A percentile compares a stretch with the other conserved stretches of the same genome.
These are phyloP conservation scores for Meiosimyza platycephala DNA, from an alignment of 2,888 invertebrate species.

Conservation along the genomic window DNA sequence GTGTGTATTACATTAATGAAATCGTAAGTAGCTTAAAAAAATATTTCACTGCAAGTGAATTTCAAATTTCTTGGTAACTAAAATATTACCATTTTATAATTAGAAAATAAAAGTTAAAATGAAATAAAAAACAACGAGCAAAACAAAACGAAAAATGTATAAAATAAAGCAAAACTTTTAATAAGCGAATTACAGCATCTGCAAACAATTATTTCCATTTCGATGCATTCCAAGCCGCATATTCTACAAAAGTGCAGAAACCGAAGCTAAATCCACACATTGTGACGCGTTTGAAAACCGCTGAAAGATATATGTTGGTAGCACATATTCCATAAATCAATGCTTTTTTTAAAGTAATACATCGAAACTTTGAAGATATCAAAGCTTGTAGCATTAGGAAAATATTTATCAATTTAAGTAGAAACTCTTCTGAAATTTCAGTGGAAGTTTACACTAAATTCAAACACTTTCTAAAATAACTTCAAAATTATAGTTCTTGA, in stretches of 20 bases:
- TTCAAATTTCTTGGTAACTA: background rate
- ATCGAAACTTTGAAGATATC: too few species aligned
- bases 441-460: too few species aligned
- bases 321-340: too few species aligned
- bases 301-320: background rate
- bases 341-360: too few species aligned
- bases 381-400: too few species aligned
- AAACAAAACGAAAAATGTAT: background rate
- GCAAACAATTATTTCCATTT: slow-evolving; percentile 47
- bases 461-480: too few species aligned
- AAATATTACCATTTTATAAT: slow-evolving; percentile 16
- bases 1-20: too few species aligned
- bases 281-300: background rate
- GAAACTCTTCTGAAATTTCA: too few species aligned
- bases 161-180: slow-evolving; percentile 19
- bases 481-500: too few species aligned
- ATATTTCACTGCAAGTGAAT: too few species aligned
- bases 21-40: too few species aligned
- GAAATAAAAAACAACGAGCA: background rate
- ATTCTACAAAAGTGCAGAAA: background rate
- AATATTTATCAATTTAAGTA: too few species aligned
- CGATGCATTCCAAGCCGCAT: slow-evolving; percentile 34
- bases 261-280: background rate
- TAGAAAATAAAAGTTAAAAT: background rate
- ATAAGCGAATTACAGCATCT: slow-evolving; percentile 40